Evolutionary conservation across 2,797 vertebrate species (phyloP).

Genomic region (Tapera naevia): DNA sequence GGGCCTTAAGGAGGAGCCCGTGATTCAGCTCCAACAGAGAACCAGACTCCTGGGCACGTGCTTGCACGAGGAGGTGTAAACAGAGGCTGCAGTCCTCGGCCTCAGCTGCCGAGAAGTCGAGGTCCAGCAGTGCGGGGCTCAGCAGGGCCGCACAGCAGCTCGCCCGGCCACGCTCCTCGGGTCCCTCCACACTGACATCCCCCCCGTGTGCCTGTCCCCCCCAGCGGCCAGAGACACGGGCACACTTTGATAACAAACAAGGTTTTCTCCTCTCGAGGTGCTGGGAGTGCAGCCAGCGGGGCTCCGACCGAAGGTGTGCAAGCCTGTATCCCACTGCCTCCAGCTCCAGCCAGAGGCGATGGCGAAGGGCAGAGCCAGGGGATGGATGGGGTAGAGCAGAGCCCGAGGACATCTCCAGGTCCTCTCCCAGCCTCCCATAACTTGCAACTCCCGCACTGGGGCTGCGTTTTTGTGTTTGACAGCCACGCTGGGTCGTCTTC

Average conservation of each 20-base stretch:
- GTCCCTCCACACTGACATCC: fast-evolving
- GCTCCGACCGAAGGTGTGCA: too few relatives aligned
- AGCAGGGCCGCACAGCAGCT: background rate
- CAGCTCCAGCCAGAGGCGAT: background rate
- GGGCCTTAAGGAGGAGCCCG: background rate
- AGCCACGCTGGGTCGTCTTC: background rate
- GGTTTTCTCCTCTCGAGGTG: background rate
- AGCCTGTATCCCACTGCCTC: background rate
- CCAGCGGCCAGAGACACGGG: background rate
- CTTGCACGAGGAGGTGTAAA: background rate
- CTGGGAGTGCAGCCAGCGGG: fast-evolving
- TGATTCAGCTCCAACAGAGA: fast-evolving
- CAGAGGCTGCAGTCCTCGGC: background rate
- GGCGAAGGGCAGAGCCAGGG: background rate
- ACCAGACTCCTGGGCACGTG: background rate
- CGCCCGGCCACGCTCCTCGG: too few relatives aligned
- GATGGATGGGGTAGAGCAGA: too few relatives aligned
- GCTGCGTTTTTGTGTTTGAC: fast-evolving
- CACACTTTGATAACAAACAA: too few relatives aligned
- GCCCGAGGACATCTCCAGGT: background rate
- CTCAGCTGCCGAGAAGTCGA: background rate
- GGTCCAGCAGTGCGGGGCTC: background rate
- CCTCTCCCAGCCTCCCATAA: background rate
- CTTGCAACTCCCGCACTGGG: background rate
- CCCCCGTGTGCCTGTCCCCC: background rate